Conservation (phyloP, 2,797 vertebrate species). For the Scyliorhinus canicula region DNA sequence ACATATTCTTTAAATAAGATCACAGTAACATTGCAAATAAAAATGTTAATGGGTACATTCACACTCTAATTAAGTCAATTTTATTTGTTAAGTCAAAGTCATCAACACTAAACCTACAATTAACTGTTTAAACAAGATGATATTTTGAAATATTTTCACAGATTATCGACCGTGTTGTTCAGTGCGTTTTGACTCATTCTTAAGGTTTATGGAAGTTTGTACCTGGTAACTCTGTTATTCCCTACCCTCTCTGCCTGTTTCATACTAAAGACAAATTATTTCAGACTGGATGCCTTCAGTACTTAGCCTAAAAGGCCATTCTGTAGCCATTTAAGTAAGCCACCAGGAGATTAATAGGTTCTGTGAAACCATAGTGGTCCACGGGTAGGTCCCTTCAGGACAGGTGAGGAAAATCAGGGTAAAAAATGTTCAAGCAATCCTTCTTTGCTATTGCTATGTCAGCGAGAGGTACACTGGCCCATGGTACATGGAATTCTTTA, state of each 20-base stretch:
- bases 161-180: not conserved
- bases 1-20: too few species aligned
- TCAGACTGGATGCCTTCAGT: not conserved
- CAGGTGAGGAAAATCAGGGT: not conserved
- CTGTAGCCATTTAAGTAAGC: not conserved
- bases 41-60: not conserved
- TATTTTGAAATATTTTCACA: conserved; percentile 11
- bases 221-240: not conserved
- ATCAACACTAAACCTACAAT: not conserved
- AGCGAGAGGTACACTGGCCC: not conserved
- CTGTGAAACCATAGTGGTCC: not conserved
- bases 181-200: not conserved
- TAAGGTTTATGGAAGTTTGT: not conserved
- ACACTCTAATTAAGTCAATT: conserved; percentile 11
- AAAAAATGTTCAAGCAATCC: not conserved
- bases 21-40: conserved; percentile 17
- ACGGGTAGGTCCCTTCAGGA: not conserved
- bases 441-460: not conserved
- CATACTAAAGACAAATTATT: not conserved
- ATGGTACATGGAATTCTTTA: not conserved
- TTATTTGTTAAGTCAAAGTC: not conserved
- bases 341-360: not conserved
- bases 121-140: conserved; percentile 4
- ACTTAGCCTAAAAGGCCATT: not conserved
- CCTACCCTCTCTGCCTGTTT: not conserved